A percentile compares a stretch with the other conserved stretches of the same genome.
Evolutionary conservation across 2,113 vertebrate species (phyloP).

Genomic region (Myodes glareolus): DNA sequence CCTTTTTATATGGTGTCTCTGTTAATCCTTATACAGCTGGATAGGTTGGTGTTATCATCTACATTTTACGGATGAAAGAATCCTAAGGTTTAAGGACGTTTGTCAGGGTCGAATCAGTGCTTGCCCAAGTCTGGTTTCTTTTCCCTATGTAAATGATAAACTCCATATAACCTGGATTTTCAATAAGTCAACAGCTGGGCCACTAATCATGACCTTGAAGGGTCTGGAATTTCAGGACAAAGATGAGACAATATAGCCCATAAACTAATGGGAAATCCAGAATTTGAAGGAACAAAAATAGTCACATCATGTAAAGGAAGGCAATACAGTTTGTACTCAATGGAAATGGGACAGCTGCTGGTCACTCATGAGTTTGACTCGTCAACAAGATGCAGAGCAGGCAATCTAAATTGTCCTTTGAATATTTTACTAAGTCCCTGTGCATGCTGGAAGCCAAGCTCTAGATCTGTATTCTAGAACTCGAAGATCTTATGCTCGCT

Average conservation of each 20-base stretch:
- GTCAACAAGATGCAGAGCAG: background rate
- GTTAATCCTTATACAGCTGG: background rate
- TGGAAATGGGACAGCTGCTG: background rate
- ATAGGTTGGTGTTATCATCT: background rate
- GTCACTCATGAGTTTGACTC: background rate
- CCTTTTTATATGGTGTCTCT: background rate
- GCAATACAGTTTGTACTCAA: background rate
- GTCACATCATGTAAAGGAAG: background rate
- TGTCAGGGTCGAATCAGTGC: conserved; percentile 20
- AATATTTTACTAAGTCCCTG: background rate
- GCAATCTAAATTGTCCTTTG: background rate
- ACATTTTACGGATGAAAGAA: conserved; percentile 39
- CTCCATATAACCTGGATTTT: background rate
- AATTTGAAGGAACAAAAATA: background rate
- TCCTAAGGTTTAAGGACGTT: background rate
- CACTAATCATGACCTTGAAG: background rate
- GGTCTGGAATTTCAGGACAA: background rate
- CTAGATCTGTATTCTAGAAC: background rate
- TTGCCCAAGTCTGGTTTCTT: background rate
- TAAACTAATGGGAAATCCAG: background rate
- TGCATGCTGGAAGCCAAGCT: background rate
- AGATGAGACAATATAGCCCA: background rate
- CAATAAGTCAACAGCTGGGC: background rate
- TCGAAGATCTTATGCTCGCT: background rate
- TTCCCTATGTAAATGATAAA: background rate